Percentiles rank a stretch among this genome's conserved stretches.
Conservation (phyloP, 2,113 vertebrate species). For the Crotalus tigris region DNA sequence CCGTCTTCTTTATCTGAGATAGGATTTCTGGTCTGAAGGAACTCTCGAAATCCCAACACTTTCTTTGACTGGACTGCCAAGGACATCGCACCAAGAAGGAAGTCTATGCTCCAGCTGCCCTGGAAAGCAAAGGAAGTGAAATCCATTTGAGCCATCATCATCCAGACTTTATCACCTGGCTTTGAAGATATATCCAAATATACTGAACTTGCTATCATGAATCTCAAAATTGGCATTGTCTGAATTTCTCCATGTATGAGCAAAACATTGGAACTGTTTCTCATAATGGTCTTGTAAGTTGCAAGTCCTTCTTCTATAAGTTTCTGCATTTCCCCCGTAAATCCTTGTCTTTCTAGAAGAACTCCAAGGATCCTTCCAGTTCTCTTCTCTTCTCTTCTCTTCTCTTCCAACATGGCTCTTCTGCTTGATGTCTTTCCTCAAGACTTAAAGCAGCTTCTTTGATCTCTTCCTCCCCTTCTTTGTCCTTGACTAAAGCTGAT, state of each 20-base stretch:
- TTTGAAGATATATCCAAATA: not conserved
- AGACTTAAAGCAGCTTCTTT: too few species aligned
- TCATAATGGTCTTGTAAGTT: not conserved
- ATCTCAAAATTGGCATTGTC: not conserved
- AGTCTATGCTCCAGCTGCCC: not conserved
- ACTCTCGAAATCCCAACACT: too few species aligned
- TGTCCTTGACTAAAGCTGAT: too few species aligned
- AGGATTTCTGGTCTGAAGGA: too few species aligned
- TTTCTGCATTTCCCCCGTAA: too few species aligned
- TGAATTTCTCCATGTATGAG: not conserved
- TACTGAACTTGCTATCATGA: not conserved
- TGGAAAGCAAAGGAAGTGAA: not conserved
- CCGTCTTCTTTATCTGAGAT: too few species aligned
- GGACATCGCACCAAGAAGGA: constrained; percentile 1
- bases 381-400: too few species aligned
- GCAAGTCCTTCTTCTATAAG: not conserved
- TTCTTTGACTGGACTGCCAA: not conserved
- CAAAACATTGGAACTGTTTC: not conserved
- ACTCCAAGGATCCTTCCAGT: too few species aligned
- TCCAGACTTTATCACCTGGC: not conserved
- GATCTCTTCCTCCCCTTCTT: too few species aligned
- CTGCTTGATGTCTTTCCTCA: too few species aligned
- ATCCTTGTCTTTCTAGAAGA: too few species aligned
- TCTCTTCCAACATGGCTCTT: too few species aligned
- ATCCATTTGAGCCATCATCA: constrained; percentile 14